phyloP scores from a whole-genome alignment of 2,888 invertebrate species.

The Linnaemya vulpina region DNA sequence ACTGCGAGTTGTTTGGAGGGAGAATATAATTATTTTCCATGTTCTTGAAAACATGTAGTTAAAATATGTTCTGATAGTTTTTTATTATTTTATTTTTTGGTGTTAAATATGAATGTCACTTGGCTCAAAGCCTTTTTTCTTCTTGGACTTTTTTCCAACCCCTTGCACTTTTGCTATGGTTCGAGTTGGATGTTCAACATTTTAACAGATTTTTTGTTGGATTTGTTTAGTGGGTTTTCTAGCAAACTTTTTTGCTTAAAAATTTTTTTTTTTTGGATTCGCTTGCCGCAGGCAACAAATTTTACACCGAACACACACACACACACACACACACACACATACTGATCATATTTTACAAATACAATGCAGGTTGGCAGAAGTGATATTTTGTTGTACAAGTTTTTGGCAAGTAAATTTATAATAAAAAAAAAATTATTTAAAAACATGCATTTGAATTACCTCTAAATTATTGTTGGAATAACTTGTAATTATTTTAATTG shows the following conservation, averaged over 20 bases:
- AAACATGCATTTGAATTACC: no score
- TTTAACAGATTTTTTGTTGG: conserved; percentile 27
- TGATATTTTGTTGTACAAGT: no score
- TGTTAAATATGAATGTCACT: conserved; percentile 46
- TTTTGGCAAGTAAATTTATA: no score
- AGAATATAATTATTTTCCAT: not conserved
- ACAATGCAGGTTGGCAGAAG: no score
- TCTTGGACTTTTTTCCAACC: conserved; percentile 3
- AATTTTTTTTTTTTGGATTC: not conserved
- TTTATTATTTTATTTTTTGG: conserved; percentile 25
- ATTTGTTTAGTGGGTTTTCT: conserved; percentile 11
- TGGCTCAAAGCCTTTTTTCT: conserved; percentile 9
- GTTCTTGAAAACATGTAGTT: conserved; percentile 33
- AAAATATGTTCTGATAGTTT: conserved; percentile 25
- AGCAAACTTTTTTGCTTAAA: not conserved
- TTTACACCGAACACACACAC: not conserved
- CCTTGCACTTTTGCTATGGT: conserved; percentile 2
- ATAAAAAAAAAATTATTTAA: no score
- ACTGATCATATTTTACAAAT: not conserved
- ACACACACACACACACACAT: no score
- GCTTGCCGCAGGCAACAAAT: not conserved
- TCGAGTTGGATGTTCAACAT: conserved; percentile 18
- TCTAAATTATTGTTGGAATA: no score
- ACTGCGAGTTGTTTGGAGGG: not conserved
- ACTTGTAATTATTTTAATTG: no score